phyloP scores from a whole-genome alignment of 2,797 vertebrate species.

The Hephaestus fuliginosus region DNA sequence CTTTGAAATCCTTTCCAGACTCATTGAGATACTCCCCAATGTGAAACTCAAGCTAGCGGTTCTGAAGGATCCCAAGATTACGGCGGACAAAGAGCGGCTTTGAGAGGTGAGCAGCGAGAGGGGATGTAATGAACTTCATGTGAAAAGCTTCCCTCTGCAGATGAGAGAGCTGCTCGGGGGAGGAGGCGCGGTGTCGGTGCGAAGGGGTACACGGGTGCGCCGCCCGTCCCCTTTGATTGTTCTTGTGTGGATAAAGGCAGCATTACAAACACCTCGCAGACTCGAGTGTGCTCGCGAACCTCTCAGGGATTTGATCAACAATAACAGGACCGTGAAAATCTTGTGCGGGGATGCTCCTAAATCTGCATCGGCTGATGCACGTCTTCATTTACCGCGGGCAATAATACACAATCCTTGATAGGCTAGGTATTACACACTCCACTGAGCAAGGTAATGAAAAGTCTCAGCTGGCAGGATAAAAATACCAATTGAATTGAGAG shows the following conservation, averaged over 20 bases:
- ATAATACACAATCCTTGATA: constrained; percentile 42
- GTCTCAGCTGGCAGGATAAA: constrained; percentile 36
- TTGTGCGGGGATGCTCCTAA: constrained; percentile 34
- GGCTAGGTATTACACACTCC: constrained; percentile 51
- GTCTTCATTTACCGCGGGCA: constrained; percentile 27
- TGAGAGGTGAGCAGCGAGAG: constrained; percentile 77
- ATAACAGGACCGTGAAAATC: constrained; percentile 20
- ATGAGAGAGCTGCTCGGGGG: constrained; percentile 75
- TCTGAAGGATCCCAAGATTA: constrained; percentile 84
- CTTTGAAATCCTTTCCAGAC: constrained; percentile 86
- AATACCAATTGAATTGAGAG: constrained; percentile 43
- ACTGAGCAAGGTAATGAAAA: constrained; percentile 72
- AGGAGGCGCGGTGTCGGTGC: constrained; percentile 55
- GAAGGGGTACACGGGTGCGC: constrained; percentile 47
- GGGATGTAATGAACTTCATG: constrained; percentile 85
- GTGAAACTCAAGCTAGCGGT: constrained; percentile 86
- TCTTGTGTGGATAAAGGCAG: constrained; percentile 57
- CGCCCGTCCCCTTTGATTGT: constrained; percentile 68
- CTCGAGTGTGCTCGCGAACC: constrained; percentile 10
- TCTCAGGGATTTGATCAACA: constrained; percentile 52
- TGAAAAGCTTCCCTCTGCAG: constrained; percentile 82
- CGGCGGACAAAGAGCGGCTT: constrained; percentile 84
- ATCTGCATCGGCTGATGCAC: constrained; percentile 7
- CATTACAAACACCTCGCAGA: constrained; percentile 57
- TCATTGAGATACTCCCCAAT: constrained; percentile 82